Evolutionary conservation across 2,797 vertebrate species (phyloP), one percentile per base, ranked within the genome.

Genomic region (Anisognathus igniventris): DNA sequence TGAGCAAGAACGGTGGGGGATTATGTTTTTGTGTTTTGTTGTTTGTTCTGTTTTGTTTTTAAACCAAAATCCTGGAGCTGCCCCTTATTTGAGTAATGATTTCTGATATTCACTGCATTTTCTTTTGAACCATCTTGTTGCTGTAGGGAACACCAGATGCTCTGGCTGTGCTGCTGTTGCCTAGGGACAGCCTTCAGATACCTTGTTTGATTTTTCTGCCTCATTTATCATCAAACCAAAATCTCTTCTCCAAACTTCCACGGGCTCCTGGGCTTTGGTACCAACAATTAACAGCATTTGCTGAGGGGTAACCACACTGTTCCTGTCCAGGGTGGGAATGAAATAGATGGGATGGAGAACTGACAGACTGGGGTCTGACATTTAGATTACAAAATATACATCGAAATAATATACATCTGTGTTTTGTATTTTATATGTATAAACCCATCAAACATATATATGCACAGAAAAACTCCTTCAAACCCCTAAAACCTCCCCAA

Each of bases 91-190:
- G 39, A 53, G 68, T 12, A 74, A 37, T 1, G 39, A 65, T 68
- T 92, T 85, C 86, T 82, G 53, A 66, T n/a, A 14, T 7, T 76
- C 56, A 1, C 37, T 10, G 14, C 3, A 0, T 66, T 89, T 86
- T 37, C 60, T 73, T 82, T 62, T 73, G 68, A 85, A 79, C 27
- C 48, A 44, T 53, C 56, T 87, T 64, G 64, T 58, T 87, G 80
- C 84, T 92, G 56, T 39, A 44, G 85, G 56, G 85, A 91, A 54
- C 42, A 82, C 20, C 62, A 92, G 81, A 39, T 92, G 81, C 81
- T 92, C 74, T 90, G 76, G 37, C 39, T 88, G 40, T 50, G 45
- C 68, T 83, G 67, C 79, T 83, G 47, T 64, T 84, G 54, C 90
- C 86, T 78, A 83, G 73, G 42, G 76, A 92, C 27, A n/a, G 35